A percentile compares a stretch with the other conserved stretches of the same genome.
phyloP scores from a whole-genome alignment of 2,888 invertebrate species.

The Trileptium ribeirensis region DNA sequence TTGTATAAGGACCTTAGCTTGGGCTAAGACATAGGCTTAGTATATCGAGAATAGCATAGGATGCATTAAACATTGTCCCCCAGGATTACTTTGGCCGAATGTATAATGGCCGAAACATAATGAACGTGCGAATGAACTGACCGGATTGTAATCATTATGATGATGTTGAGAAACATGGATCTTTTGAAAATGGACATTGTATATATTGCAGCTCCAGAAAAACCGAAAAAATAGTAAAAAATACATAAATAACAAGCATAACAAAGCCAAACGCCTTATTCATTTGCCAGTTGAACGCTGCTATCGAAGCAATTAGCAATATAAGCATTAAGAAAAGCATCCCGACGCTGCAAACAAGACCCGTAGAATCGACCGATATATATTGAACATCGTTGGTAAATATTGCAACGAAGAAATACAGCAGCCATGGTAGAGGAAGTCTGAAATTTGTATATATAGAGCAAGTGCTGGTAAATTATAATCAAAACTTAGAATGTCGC shows the following conservation, averaged over 20 bases:
- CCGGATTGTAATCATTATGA: no score
- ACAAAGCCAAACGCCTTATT: conserved; percentile 85
- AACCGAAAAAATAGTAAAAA: neutral
- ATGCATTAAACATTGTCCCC: no score
- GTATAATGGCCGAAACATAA: no score
- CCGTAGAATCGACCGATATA: conserved; percentile 51
- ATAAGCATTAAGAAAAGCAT: conserved; percentile 91
- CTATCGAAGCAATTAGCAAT: conserved; percentile 70
- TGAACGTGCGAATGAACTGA: no score
- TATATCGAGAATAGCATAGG: no score
- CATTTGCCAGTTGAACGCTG: conserved; percentile 77
- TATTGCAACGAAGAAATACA: conserved; percentile 71
- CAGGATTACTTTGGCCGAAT: no score
- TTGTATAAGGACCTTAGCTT: no score
- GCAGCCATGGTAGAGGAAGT: conserved; percentile 92
- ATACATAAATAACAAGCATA: conserved; percentile 69
- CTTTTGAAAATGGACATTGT: neutral
- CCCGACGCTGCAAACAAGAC: conserved; percentile 95
- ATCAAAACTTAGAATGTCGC: no score
- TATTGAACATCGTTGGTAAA: neutral
- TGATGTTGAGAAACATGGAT: no score
- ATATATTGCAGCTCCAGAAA: neutral
- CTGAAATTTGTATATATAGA: no score
- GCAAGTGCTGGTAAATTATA: no score
- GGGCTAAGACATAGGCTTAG: no score